These are phyloP conservation scores for Arrhopalites spinosus DNA, from an alignment of 2,888 invertebrate genomes.

Conservation along the genomic window DNA sequence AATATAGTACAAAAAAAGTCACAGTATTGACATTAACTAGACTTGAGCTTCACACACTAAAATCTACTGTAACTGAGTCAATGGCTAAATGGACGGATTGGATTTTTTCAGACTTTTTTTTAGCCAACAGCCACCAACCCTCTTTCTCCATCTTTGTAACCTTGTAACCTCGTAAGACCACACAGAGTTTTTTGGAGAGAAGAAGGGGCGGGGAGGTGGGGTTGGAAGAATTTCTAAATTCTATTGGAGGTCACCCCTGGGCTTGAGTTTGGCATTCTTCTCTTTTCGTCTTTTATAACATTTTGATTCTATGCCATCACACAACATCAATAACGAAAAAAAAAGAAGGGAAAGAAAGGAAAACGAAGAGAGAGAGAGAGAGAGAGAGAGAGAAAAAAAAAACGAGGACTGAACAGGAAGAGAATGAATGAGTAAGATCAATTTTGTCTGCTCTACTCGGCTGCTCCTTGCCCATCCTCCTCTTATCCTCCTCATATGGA, in stretches of 20 bases:
- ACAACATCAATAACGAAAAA: slow-evolving; percentile 3
- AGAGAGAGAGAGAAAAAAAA: background rate
- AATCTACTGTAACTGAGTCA: background rate
- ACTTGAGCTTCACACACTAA: too few species aligned
- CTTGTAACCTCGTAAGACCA: too few species aligned
- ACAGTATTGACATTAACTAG: too few species aligned
- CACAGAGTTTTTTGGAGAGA: background rate
- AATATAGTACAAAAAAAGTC: too few species aligned
- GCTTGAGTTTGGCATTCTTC: background rate
- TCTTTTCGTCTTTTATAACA: background rate
- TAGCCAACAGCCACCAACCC: background rate
- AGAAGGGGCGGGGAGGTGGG: background rate
- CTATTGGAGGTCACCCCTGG: slow-evolving; percentile 8
- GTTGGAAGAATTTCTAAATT: background rate
- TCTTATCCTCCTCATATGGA: background rate
- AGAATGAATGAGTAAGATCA: slow-evolving; percentile 26
- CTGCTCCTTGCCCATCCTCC: background rate
- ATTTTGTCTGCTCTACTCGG: slow-evolving; percentile 15
- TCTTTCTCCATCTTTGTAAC: background rate
- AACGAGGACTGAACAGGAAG: slow-evolving; percentile 12
- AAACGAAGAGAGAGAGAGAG: background rate
- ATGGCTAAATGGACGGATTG: background rate
- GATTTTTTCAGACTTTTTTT: background rate
- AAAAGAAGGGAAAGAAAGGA: background rate
- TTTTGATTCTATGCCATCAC: background rate